These are phyloP conservation scores for Rhinichthys osculus DNA, from an alignment of 2,797 vertebrate genomes.

Conservation along the genomic window DNA sequence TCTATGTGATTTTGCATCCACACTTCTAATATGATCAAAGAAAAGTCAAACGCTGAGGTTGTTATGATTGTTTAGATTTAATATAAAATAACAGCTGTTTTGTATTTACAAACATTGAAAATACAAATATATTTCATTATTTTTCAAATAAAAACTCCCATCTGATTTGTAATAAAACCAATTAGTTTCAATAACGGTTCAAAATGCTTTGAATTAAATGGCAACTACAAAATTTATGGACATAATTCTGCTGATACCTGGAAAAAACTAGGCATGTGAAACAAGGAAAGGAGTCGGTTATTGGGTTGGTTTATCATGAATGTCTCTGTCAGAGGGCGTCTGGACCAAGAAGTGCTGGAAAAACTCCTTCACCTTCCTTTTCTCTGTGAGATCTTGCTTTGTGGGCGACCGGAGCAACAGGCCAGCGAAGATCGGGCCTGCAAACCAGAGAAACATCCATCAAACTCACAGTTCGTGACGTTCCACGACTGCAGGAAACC, in stretches of 20 bases:
- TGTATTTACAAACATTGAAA: slow-evolving; percentile 72
- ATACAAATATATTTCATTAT: slow-evolving; percentile 59
- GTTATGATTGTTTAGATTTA: slow-evolving; percentile 60
- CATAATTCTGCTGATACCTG: slow-evolving; percentile 64
- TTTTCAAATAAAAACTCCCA: slow-evolving; percentile 50
- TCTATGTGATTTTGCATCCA: neutral
- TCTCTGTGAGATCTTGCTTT: slow-evolving; percentile 81
- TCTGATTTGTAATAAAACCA: slow-evolving; percentile 64
- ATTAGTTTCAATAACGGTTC: slow-evolving; percentile 56
- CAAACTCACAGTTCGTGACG: neutral
- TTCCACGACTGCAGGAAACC: too few species aligned
- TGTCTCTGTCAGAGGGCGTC: slow-evolving; percentile 66
- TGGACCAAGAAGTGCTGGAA: slow-evolving; percentile 86
- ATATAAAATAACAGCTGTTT: slow-evolving; percentile 66
- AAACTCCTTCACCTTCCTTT: slow-evolving; percentile 92
- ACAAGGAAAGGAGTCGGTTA: slow-evolving; percentile 65
- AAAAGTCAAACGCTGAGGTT: neutral
- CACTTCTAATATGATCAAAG: neutral
- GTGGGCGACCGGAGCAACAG: slow-evolving; percentile 84
- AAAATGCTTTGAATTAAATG: slow-evolving; percentile 49
- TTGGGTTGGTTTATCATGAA: slow-evolving; percentile 58
- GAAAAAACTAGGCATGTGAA: slow-evolving; percentile 59
- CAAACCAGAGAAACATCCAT: slow-evolving; percentile 24
- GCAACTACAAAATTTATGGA: slow-evolving; percentile 46
- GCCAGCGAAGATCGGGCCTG: slow-evolving; percentile 90